Percentiles rank a stretch among this genome's conserved stretches.
These are phyloP conservation scores for Neoscelio sp. DNA, from an alignment of 2,888 invertebrate genomes.

Conservation along the genomic window DNA sequence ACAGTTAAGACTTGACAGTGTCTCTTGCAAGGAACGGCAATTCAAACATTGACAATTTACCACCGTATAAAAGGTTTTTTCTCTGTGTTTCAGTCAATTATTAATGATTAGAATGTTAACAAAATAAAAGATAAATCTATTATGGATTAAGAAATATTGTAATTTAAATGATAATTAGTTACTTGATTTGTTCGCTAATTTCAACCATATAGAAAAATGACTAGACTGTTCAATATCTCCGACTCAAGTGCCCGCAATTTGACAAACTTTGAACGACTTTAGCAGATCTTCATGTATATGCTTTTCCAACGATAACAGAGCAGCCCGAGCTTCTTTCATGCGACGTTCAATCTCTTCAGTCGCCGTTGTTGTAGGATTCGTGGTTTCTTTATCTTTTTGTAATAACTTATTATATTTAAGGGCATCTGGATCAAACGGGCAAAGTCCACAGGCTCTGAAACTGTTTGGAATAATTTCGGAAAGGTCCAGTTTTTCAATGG, in stretches of 20 bases:
- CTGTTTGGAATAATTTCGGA: conserved; percentile 10
- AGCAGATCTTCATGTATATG: conserved; percentile 5
- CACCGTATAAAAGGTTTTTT: too few relatives aligned
- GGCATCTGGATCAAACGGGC: conserved; percentile 28
- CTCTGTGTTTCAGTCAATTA: too few relatives aligned
- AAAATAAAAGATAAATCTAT: too few relatives aligned
- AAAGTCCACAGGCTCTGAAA: conserved; percentile 25
- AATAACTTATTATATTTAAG: conserved; percentile 12
- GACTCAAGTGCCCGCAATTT: neutral
- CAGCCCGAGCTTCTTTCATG: neutral
- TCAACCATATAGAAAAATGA: conserved; percentile 19
- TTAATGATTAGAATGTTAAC: too few relatives aligned
- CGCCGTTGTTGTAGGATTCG: neutral
- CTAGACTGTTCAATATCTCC: conserved; percentile 13
- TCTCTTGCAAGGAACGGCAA: too few relatives aligned
- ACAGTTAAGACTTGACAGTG: too few relatives aligned
- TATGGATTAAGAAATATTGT: too few relatives aligned
- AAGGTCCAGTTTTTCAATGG: conserved; percentile 8
- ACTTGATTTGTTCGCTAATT: conserved; percentile 21
- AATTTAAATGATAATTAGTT: neutral
- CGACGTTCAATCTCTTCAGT: neutral
- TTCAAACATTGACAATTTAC: too few relatives aligned
- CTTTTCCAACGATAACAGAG: conserved; percentile 11
- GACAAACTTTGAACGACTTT: conserved; percentile 7
- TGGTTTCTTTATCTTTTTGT: neutral